Base-by-base conservation (phyloP, 2,797 vertebrate species). In the Micromesistius poutassou region DNA sequence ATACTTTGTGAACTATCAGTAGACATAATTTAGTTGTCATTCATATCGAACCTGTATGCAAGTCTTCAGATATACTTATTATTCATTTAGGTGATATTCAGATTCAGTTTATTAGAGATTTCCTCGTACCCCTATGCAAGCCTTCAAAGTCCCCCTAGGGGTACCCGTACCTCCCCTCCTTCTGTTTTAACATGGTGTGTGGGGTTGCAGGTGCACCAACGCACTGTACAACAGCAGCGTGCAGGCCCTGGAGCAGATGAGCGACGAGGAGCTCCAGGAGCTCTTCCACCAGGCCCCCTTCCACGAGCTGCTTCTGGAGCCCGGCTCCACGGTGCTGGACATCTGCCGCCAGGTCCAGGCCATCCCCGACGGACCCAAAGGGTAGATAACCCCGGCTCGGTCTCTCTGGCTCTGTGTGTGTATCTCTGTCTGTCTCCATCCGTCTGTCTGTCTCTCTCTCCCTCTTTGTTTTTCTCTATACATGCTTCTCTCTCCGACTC, bases 271-370 rank as follows among this genome's bases (percentile, higher is more conserved):
- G 86, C 90, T 99, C 74, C 93, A 96, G 90, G 97, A 98, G 82
- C 92, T 99, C 40, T 98, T 98, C 89, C 94, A 76, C 85, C 97
- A 96, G 90, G 95, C 97, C 79, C 87, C 97, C 0, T 99, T 97
- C 91, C 91, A 95, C 1, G 97, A 99, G 91, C 62, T 96, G 79
- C 84, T 97, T 83, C 88, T 97, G 78, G 98, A 99, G 79, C 96
- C 97, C 0, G 98, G 98, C 25, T 97, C 94, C 79, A 96, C 88
- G 0, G 93, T 99, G 74, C 90, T 98, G 7, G 96, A 98, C 4
- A 89, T 95, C 30, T 99, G 98, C 80, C 94, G 94, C 36, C 93
- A 87, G 81, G 92, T 94, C 74, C 92, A 91, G 16, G 97, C 97
- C 81, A 95, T 99, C 89, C 95, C 94, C 5, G 94, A 95, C 0